Base-by-base conservation (phyloP, 2,888 invertebrate genomes). In the Hecatera dysodea region DNA sequence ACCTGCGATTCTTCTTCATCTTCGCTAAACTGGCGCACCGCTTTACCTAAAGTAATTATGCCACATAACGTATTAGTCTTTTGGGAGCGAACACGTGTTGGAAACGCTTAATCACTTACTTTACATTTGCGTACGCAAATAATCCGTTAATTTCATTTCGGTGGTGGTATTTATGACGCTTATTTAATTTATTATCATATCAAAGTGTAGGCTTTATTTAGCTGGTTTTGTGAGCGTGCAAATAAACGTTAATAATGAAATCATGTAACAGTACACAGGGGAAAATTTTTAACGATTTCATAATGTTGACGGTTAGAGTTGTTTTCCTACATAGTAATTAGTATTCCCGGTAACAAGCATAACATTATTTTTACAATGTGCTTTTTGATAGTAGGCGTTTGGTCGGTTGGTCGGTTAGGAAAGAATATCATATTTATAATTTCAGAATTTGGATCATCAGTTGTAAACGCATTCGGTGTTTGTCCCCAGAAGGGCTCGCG, bases 1-100 rank as follows among this genome's bases (percentile, higher is more conserved):
- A 94, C 95, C 94, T 95, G 94, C 93, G 93, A 95, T 95, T 95
- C 94, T 94, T 95, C 95, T 95, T 94, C 94, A 93, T 95, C 95
- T 94, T 93, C 93, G 92, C 93, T 93, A 93, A 95, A 93, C 93
- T 90, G 94, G 93, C 92, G 90, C 91, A 84, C 92, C 93, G 90
- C 88, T 95, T 94, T 93, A 91, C 93, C 93, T 93, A 93, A 95
- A 94, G 93, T 94, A 95, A 95, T 95, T 95, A 95, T 93, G 91
- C 92, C 91, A 93, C 91, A 93, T 93, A 94, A 94, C 92, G 91
- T 93, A 95, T 95, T 95, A 95, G 94, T 94, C 95, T 94, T 95
- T 94, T 93, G 95, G 95, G 95, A 95, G 91, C 88, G 89, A 92
- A 93, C 93, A 93, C 91, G 93, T 93, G 94, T 94, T 93, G 91